Conservation (phyloP, 2,888 invertebrate genomes). For the Euspilapteryx auroguttella region DNA sequence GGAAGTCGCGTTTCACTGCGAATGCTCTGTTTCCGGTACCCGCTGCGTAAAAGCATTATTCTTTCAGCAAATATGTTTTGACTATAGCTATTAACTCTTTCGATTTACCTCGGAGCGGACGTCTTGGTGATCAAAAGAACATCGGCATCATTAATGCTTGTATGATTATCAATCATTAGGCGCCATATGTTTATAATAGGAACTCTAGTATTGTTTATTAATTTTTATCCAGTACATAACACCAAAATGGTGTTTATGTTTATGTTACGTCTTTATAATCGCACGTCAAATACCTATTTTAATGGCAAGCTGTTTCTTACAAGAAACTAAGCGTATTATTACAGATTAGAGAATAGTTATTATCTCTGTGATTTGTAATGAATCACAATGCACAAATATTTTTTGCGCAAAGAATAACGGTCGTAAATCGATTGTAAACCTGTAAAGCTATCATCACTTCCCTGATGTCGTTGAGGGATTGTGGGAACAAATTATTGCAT, state of each 20-base stretch:
- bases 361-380: too few relatives aligned
- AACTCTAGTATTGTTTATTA: not conserved
- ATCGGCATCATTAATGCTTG: constrained; percentile 27
- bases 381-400: too few relatives aligned
- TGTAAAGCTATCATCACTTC: constrained; percentile 50
- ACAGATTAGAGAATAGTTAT: too few relatives aligned
- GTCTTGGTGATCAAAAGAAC: constrained; percentile 23
- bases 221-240: not conserved
- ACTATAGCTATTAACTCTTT: constrained; percentile 38
- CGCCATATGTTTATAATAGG: constrained; percentile 2
- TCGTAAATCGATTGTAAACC: constrained; percentile 26
- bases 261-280: too few relatives aligned
- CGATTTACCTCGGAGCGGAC: constrained; percentile 13
- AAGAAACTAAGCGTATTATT: too few relatives aligned
- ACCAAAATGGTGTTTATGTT: too few relatives aligned
- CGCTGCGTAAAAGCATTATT: constrained; percentile 43
- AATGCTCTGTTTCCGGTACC: constrained; percentile 41
- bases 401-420: constrained; percentile 26
- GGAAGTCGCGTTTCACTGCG: constrained; percentile 42
- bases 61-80: constrained; percentile 56
- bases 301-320: too few relatives aligned
- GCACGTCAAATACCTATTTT: too few relatives aligned
- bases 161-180: constrained; percentile 38
- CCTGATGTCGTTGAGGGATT: constrained; percentile 27
- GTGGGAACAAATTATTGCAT: constrained; percentile 62